Evolutionary conservation across 2,888 invertebrate genomes (phyloP), one percentile per base, ranked within the genome.

Genomic region (Synergus gifuensis): DNA sequence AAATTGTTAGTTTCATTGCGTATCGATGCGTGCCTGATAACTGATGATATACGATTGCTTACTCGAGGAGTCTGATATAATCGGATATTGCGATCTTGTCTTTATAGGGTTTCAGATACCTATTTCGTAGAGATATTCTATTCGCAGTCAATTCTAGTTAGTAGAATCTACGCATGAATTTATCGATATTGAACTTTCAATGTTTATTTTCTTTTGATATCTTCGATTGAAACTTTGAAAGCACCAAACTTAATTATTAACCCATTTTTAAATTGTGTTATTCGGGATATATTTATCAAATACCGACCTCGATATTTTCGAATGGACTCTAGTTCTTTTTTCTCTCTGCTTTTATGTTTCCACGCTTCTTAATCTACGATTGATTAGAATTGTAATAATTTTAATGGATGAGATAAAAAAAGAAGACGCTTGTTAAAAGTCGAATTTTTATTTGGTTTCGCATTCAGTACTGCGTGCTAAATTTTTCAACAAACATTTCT

Each of bases 31-130:
- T 62, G 64, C 42, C 64, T 64, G 64, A 64, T 64, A 64, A 40
- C 36, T 40, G 16, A 64, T 64, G 64, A 64, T 64, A 12, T 64
- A 64, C 14, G 16, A 16, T n/a, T 40, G 40, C 36, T 63, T 63
- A 28, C 63, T 64, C 8, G 1, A 40, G 64, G 7, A 64, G n/a
- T 64, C 40, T 16, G 42, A 64, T 64, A 40, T 36, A 64, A 64
- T 40, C 36, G 40, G 64, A 64, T 64, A 64, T 64, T 64, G 64
- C 8, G 64, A 64, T 64, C 64, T 64, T 64, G 42, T 64, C 64
- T 64, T 64, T 64, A 64, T 64, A 16, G 64, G 40, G 64, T 7
- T 64, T 64, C 42, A 64, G 64, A 16, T 40, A 40, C n/a, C 28
- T 63, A 63, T 64, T 64, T 64, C 64, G 9, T 64, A 40, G 42